These are phyloP conservation scores for Macrotus californicus DNA, from an alignment of 2,113 vertebrate genomes.

Conservation along the genomic window DNA sequence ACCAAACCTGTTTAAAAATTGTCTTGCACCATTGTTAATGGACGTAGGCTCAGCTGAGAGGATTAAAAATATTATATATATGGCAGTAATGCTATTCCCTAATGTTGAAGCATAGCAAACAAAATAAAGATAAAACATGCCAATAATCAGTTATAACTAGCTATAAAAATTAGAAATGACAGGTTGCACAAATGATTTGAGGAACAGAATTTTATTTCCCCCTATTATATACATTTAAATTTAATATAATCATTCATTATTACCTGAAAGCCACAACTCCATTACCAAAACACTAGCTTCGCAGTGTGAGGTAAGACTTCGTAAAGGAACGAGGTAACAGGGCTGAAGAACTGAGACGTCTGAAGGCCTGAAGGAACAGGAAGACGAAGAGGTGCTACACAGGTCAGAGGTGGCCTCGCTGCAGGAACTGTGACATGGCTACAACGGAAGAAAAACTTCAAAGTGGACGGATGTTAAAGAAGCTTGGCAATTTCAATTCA, in stretches of 20 bases:
- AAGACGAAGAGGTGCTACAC: background rate
- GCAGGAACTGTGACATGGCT: background rate
- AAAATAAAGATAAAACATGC: background rate
- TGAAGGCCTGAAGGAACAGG: background rate
- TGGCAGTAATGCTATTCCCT: background rate
- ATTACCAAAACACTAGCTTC: background rate
- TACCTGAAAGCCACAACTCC: background rate
- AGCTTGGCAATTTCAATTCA: background rate
- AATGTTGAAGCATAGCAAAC: background rate
- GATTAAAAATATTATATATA: background rate
- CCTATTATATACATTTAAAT: background rate
- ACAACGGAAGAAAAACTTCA: background rate
- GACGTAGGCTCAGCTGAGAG: background rate
- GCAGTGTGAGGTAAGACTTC: background rate
- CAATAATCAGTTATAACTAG: background rate
- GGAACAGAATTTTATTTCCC: background rate
- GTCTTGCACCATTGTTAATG: background rate
- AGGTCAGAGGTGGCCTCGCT: background rate
- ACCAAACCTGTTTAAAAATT: background rate
- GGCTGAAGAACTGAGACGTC: background rate
- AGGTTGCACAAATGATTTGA: background rate
- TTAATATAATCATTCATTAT: background rate
- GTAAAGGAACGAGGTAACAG: background rate
- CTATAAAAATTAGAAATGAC: background rate
- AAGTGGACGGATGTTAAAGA: background rate